Evolutionary conservation across 2,113 vertebrate species (phyloP), one percentile per base, ranked within the genome.

Genomic region (Ovis canadensis): DNA sequence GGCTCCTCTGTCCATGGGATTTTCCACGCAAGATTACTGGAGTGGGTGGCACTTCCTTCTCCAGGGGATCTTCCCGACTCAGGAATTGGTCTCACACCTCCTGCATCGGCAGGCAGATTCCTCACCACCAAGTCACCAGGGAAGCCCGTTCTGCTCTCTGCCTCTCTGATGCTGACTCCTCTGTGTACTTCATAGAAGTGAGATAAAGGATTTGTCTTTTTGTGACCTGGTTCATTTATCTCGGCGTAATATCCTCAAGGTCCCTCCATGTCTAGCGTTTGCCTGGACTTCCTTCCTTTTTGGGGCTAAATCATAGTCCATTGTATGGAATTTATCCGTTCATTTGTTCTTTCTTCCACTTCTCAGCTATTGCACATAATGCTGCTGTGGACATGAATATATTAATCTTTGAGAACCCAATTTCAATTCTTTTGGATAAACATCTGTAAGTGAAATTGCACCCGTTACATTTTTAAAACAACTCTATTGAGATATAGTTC

Each of bases 291-390:
- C 74, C 40, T 10, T 14, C 74, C 45, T 83, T 91, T 78, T 36
- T 3, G 45, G 33, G 23, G 13, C 48, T 40, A 0, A 77, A 21
- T 40, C 23, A 5, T 81, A 71, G 23, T n/a, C 48, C 55, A 0
- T 4, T 19, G 7, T 54, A 1, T 31, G 40, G 3, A 17, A 3
- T 36, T 36, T 29, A 52, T 13, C 6, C 8, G 0, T 6, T 55
- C 40, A 3, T 64, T 50, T 52, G 1, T 45, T 5, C 29, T 3
- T 45, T 9, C 67, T n/a, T 57, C 89, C 17, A 27, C 40, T 11
- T 64, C 48, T 48, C 29, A 78, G 77, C 23, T 81, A 0, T 40
- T 11, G 19, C 31, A 21, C 45, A 3, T 29, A 16, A 40, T 19
- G 29, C 27, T 29, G 5, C 95, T n/a, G 0, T 19, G 13, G 40